Evolutionary conservation across 2,797 vertebrate species (phyloP).

Genomic region (Gambelia wislizenii): DNA sequence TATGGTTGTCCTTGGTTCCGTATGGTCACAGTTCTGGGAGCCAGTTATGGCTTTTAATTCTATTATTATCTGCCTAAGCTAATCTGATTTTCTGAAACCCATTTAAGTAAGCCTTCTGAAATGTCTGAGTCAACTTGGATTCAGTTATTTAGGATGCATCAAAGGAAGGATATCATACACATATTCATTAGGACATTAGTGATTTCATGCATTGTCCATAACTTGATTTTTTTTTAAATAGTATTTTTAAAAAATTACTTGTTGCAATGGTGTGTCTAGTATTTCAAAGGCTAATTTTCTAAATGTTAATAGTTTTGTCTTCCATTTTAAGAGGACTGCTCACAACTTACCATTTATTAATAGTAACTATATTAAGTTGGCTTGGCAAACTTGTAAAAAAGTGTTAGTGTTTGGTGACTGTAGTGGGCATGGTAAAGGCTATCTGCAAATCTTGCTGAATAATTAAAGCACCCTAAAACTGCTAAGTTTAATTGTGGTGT

Average conservation of each 20-base stretch:
- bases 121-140: neutral
- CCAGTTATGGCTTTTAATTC: neutral
- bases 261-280: neutral
- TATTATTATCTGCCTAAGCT: neutral
- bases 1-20: neutral
- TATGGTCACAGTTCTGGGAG: neutral
- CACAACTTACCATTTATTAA: neutral
- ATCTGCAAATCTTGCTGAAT: constrained; percentile 3
- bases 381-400: neutral
- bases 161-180: neutral
- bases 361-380: neutral
- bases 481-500: neutral
- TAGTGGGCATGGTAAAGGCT: neutral
- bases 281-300: neutral
- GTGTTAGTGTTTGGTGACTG: neutral
- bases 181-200: neutral
- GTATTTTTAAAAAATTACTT: neutral
- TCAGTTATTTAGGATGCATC: neutral
- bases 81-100: neutral
- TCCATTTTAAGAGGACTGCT: neutral
- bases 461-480: neutral
- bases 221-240: neutral
- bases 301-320: neutral
- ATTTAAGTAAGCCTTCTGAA: neutral
- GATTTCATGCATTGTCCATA: neutral